These are phyloP conservation scores for Hydra vulgaris DNA, from an alignment of 30 jellyfish, hydroid and myxozoan genomes.

Conservation along the genomic window DNA sequence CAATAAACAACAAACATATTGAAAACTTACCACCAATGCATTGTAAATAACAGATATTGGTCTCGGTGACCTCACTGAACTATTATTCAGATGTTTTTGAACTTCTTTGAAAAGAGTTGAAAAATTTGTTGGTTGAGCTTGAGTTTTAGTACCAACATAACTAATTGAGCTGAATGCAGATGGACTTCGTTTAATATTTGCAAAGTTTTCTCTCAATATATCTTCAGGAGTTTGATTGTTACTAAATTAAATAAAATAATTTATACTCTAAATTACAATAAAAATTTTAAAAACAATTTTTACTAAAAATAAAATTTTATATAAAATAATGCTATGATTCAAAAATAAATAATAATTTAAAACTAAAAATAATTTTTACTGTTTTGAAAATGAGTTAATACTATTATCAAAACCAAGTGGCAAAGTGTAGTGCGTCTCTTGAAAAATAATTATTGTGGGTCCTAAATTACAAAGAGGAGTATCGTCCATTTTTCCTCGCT, in stretches of 20 bases:
- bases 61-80: conserved; percentile 87
- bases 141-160: conserved; percentile 87
- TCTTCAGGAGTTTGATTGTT: conserved; percentile 71
- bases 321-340: neutral
- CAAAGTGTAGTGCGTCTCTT: conserved; percentile 89
- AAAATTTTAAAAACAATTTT: neutral
- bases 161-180: conserved; percentile 90
- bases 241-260: conserved; percentile 12
- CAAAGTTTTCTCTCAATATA: conserved; percentile 64
- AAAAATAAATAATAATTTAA: too few relatives aligned
- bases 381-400: neutral
- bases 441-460: conserved; percentile 84
- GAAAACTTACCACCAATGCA: conserved; percentile 73
- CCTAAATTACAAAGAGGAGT: conserved; percentile 93
- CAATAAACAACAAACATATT: neutral
- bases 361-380: neutral
- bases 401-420: conserved; percentile 83
- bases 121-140: conserved; percentile 72
- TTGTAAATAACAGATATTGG: conserved; percentile 73
- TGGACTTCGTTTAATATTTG: conserved; percentile 64
- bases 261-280: neutral
- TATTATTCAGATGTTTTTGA: conserved; percentile 66
- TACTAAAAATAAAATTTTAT: too few relatives aligned
- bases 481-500: conserved; percentile 59
- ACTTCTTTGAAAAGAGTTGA: conserved; percentile 50